Percentiles rank a stretch among this genome's conserved stretches.
Evolutionary conservation across 2,113 vertebrate species (phyloP).

Genomic region (Sphyrna mokarran): DNA sequence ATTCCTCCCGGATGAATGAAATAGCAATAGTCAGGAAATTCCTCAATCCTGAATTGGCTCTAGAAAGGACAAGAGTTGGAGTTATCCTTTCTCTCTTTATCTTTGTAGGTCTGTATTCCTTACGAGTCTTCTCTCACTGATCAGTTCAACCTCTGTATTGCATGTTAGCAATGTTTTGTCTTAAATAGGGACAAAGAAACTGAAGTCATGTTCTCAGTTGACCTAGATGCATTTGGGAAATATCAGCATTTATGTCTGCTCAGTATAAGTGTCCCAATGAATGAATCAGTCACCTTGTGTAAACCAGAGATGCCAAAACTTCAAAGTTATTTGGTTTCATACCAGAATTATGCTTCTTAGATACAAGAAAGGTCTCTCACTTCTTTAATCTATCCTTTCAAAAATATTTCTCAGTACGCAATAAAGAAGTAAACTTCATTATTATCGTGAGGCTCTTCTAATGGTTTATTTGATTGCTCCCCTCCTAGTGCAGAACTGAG

Average conservation of each 20-base stretch:
- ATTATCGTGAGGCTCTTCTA: not conserved
- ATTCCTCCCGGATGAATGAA: not conserved
- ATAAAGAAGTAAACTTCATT: not conserved
- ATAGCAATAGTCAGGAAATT: not conserved
- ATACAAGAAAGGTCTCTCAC: not conserved
- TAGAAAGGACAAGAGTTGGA: slow-evolving; percentile 1
- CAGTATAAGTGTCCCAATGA: not conserved
- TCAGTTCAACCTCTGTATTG: not conserved
- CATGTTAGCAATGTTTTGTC: not conserved
- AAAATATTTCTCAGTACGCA: not conserved
- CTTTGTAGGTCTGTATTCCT: not conserved
- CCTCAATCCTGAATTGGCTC: not conserved
- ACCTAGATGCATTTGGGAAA: not conserved
- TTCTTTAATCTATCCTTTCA: not conserved
- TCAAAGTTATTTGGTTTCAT: not conserved
- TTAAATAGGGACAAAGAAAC: not conserved
- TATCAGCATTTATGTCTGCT: not conserved
- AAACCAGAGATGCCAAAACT: not conserved
- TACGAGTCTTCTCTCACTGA: not conserved
- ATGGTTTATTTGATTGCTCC: not conserved
- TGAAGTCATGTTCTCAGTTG: not conserved
- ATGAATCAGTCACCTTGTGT: not conserved
- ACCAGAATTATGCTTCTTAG: not conserved
- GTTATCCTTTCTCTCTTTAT: not conserved
- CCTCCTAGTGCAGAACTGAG: not conserved